Conservation (phyloP, 2,888 invertebrate species). For the Melipona beecheii region DNA sequence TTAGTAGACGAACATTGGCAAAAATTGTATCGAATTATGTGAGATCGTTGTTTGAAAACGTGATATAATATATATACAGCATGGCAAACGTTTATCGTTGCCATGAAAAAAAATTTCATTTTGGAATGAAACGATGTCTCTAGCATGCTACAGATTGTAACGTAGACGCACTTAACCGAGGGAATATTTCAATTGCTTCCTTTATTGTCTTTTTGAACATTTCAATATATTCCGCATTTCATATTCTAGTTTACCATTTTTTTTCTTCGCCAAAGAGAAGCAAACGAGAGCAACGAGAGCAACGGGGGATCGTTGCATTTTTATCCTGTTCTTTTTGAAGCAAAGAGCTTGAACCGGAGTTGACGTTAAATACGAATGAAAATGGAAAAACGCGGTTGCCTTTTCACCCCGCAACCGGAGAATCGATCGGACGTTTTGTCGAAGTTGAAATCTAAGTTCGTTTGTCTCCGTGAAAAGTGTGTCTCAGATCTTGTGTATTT, state of each 20-base stretch:
- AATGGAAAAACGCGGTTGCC: constrained; percentile 25
- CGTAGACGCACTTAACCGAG: background rate
- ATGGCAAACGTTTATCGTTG: background rate
- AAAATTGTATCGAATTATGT: too few relatives aligned
- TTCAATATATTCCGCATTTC: background rate
- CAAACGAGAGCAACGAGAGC: background rate
- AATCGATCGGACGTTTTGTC: constrained; percentile 49
- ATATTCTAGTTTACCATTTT: background rate
- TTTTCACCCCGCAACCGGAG: constrained; percentile 25
- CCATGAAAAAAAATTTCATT: background rate
- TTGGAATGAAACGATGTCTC: background rate
- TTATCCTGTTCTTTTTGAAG: constrained; percentile 12
- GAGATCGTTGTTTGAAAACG: background rate
- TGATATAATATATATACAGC: background rate
- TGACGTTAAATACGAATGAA: constrained; percentile 48
- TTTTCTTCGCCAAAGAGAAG: background rate
- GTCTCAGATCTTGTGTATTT: constrained; percentile 43
- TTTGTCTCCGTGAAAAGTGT: constrained; percentile 61
- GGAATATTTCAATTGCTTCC: background rate
- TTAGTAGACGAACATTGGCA: background rate
- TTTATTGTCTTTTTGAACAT: background rate
- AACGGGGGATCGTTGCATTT: background rate
- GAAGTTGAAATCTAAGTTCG: constrained; percentile 38
- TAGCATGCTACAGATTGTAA: background rate
- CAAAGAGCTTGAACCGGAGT: background rate